Conservation (phyloP, 2,797 vertebrate species). For the Lindbergichthys nudifrons region DNA sequence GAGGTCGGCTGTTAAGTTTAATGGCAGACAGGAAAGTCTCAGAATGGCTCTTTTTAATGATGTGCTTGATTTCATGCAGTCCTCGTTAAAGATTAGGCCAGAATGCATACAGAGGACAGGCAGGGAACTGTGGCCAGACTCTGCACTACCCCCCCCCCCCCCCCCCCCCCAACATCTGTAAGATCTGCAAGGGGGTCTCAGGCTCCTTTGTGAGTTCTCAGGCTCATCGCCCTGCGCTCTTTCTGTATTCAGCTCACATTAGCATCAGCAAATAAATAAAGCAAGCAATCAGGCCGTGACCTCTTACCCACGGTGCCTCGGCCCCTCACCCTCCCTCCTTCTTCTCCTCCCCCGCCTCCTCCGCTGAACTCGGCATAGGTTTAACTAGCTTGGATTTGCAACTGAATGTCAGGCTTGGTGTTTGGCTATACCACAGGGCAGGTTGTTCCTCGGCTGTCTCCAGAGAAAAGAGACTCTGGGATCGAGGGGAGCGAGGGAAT, state of each 20-base stretch:
- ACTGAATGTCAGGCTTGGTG: conserved; percentile 62
- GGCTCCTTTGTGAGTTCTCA: conserved; percentile 57
- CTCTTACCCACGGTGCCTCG: conserved; percentile 50
- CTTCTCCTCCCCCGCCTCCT: conserved; percentile 16
- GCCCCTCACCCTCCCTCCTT: background rate
- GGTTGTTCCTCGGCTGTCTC: conserved; percentile 59
- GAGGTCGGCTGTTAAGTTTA: conserved; percentile 90
- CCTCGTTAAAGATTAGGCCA: conserved; percentile 82
- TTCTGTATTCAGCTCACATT: conserved; percentile 70
- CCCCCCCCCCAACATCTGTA: conserved; percentile 39
- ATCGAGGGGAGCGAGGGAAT: conserved; percentile 69
- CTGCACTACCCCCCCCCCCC: conserved; percentile 31
- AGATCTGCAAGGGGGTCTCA: conserved; percentile 46
- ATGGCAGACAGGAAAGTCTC: conserved; percentile 90
- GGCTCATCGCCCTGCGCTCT: conserved; percentile 45
- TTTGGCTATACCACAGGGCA: conserved; percentile 64
- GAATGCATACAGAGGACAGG: conserved; percentile 67
- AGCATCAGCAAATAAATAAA: conserved; percentile 78
- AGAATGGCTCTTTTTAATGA: conserved; percentile 91
- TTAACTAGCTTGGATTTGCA: conserved; percentile 64
- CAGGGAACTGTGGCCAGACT: conserved; percentile 54
- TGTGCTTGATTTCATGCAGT: conserved; percentile 85
- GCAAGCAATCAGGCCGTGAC: conserved; percentile 67
- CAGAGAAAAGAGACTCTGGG: conserved; percentile 60
- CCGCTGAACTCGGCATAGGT: conserved; percentile 48